These are phyloP conservation scores for Drosophila ficusphila DNA, from an alignment of 1,140 invertebrate species.

Conservation along the genomic window DNA sequence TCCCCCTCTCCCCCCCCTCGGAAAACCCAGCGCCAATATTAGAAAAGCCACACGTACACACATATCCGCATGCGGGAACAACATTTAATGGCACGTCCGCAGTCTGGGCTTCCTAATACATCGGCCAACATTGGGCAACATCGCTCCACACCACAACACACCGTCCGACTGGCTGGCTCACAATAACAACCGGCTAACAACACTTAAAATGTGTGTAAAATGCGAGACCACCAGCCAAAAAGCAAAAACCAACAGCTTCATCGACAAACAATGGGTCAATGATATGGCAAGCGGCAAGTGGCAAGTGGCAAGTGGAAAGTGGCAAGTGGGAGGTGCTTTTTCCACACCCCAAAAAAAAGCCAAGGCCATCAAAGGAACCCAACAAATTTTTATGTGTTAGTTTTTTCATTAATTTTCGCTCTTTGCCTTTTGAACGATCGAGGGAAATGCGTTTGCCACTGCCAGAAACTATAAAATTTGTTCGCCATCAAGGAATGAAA, in stretches of 20 bases:
- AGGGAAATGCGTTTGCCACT: neutral
- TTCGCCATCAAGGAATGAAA: constrained; percentile 4
- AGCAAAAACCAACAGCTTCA: constrained; percentile 64
- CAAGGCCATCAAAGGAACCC: constrained; percentile 10
- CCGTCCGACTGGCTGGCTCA: constrained; percentile 18
- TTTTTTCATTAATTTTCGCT: constrained; percentile 69
- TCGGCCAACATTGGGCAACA: too few species aligned
- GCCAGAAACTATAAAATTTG: constrained; percentile 36
- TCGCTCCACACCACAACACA: too few species aligned
- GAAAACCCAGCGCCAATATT: constrained; percentile 39
- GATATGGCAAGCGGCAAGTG: constrained; percentile 24
- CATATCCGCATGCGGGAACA: constrained; percentile 31
- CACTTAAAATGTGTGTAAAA: constrained; percentile 80
- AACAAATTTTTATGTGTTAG: constrained; percentile 77
- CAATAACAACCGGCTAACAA: constrained; percentile 75
- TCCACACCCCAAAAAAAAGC: too few species aligned
- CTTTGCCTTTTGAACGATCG: constrained; percentile 19
- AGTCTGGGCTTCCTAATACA: constrained; percentile 23
- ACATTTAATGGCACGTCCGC: constrained; percentile 43
- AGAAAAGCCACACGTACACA: constrained; percentile 38
- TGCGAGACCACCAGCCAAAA: constrained; percentile 59
- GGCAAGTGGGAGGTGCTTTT: too few species aligned
- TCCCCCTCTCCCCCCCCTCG: constrained; percentile 1
- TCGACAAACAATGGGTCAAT: constrained; percentile 68
- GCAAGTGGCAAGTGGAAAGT: constrained; percentile 5